These are phyloP conservation scores for Chaetura pelagica DNA, from an alignment of 2,113 vertebrate genomes.

Conservation along the genomic window DNA sequence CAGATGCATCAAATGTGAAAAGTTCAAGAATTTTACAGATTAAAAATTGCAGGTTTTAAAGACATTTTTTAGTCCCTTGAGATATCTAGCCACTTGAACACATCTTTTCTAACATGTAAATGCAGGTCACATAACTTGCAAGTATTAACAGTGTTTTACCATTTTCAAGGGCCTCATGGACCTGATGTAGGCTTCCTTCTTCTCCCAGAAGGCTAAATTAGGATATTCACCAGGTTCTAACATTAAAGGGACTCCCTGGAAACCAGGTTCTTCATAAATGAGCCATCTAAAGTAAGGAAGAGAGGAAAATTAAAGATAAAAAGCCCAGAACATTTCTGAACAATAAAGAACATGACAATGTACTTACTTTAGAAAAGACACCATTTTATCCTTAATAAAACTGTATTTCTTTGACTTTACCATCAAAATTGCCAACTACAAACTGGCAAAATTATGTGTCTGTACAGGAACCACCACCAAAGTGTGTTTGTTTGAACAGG, in stretches of 20 bases:
- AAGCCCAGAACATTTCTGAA: not conserved
- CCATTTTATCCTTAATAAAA: not conserved
- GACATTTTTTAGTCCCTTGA: not conserved
- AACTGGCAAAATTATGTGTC: not conserved
- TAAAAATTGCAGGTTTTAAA: rapidly evolving
- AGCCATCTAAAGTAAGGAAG: constrained; percentile 82
- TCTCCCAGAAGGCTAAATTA: constrained; percentile 88
- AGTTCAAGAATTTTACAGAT: not conserved
- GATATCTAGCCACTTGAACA: not conserved
- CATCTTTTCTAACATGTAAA: not conserved
- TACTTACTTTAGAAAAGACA: not conserved
- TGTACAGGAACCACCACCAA: not conserved
- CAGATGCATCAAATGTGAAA: not conserved
- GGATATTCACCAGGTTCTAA: constrained; percentile 91
- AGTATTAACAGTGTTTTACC: constrained; percentile 72
- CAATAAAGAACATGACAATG: not conserved
- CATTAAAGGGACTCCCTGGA: constrained; percentile 85
- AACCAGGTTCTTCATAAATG: constrained; percentile 90
- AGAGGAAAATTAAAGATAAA: not conserved
- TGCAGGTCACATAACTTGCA: not conserved
- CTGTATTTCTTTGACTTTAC: not conserved
- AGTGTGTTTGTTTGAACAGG: not conserved
- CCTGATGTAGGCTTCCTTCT: constrained; percentile 87
- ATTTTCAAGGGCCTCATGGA: constrained; percentile 92
- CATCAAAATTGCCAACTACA: not conserved